Evolutionary conservation across 2,888 invertebrate species (phyloP), one percentile per base, ranked within the genome.

Genomic region (Amphipyra berbera): DNA sequence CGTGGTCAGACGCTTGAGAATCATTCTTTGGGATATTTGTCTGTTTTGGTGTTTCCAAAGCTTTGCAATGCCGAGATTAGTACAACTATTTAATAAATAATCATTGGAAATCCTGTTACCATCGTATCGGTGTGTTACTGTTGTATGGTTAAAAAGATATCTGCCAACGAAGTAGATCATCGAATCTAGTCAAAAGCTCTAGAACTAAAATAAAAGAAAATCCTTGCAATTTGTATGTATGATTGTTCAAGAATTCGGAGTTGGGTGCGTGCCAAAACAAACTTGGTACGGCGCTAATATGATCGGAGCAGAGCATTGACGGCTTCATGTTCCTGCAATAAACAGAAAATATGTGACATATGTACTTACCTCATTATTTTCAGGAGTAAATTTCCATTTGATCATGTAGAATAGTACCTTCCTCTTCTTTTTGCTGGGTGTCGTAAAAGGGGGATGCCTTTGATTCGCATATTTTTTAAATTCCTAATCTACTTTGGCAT

Each of bases 261-360:
- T 62, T 77, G 75, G 72, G 37, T 14, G 8, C 2, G 27, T 57
- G 78, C 78, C 77, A 78, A 78, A 56, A 69, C 21, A 67, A 61
- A 67, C 46, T 59, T 62, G 14, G 40, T 44, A 33, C 44, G 45
- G 8, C 6, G 40, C 27, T 56, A 38, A 65, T 48, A 41, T 58
- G 40, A 58, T 63, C 38, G 33, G 49, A 61, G 42, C 49, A 30
- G 46, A 59, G 42, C 52, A 60, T 64, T 64, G 49, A 69, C 61
- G 56, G 52, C n/a, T 33, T 30, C 9, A 66, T 55, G 47, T 61
- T 58, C 50, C 48, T n/a, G 54, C 44, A 53, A 41, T 63, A 33
- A 40, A 58, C 52, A 37, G 33, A 41, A 63, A 42, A 15, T 14
- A 15, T 63, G 46, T 50, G 37, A 21, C 13, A 41, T 12, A 6